Evolutionary conservation across 2,797 vertebrate species (phyloP).

Genomic region (Macropus fuliginosus): DNA sequence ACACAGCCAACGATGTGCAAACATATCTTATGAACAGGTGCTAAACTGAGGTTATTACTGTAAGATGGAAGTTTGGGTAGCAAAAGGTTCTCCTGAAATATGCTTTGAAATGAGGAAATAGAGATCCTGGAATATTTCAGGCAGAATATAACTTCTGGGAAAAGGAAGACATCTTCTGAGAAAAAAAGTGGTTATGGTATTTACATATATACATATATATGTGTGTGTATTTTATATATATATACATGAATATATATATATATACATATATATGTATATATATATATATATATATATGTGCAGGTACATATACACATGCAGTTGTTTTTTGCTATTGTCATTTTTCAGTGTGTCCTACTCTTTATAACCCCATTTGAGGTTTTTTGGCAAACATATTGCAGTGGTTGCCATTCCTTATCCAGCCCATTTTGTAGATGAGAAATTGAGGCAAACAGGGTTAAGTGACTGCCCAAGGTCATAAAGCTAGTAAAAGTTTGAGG

Average conservation of each 20-base stretch:
- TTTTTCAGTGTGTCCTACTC: not conserved
- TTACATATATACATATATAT: not conserved
- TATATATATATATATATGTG: not conserved
- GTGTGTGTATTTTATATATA: too few species aligned
- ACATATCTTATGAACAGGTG: conserved; percentile 71
- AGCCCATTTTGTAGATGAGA: not conserved
- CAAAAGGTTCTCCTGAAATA: conserved; percentile 53
- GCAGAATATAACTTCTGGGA: not conserved
- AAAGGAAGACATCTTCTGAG: not conserved
- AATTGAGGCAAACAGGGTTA: not conserved
- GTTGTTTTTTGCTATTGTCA: not conserved
- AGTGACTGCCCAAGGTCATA: not conserved
- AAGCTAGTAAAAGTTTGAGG: not conserved
- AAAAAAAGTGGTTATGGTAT: conserved; percentile 1
- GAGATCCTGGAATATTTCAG: conserved; percentile 17
- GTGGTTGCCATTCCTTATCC: not conserved
- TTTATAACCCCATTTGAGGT: not conserved
- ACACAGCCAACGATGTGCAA: conserved; percentile 67
- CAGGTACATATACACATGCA: not conserved
- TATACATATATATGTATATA: not conserved
- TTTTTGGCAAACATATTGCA: not conserved
- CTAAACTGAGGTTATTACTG: conserved; percentile 73
- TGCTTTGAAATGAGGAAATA: conserved; percentile 40
- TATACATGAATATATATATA: too few species aligned
- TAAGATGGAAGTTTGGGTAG: conserved; percentile 65